phyloP scores from a whole-genome alignment of 2,113 vertebrate genomes.

The Pristiophorus japonicus region DNA sequence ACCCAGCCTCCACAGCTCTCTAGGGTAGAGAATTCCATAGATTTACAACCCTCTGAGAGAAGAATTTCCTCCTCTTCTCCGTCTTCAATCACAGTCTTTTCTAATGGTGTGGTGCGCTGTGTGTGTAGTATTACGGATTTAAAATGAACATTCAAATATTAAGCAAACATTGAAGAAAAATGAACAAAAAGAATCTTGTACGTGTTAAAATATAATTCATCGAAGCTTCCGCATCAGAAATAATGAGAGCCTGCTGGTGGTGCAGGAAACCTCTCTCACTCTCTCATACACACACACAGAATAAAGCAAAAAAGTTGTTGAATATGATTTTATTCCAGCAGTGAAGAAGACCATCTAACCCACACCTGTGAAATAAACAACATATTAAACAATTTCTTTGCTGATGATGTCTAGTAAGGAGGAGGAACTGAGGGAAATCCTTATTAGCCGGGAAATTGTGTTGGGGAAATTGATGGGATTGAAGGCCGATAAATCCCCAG shows the following conservation, averaged over 20 bases:
- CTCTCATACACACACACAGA: neutral
- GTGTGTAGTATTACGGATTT: neutral
- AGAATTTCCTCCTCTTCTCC: too few species aligned
- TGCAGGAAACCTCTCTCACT: neutral
- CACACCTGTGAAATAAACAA: neutral
- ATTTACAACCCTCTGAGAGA: too few species aligned
- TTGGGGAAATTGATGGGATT: too few species aligned
- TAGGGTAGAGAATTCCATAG: too few species aligned
- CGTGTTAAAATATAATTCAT: neutral
- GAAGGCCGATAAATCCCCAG: too few species aligned
- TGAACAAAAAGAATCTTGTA: neutral
- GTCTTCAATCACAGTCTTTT: neutral
- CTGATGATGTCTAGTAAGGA: neutral
- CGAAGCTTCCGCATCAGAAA: neutral
- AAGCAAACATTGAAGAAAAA: neutral
- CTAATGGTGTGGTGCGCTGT: neutral
- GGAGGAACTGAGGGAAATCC: too few species aligned
- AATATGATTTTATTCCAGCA: neutral
- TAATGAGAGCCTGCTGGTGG: neutral
- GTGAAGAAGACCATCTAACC: neutral
- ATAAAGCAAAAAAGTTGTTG: neutral
- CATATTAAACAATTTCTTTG: neutral
- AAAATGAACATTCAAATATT: slow-evolving; percentile 8
- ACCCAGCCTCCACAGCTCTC: too few species aligned
- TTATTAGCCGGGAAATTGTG: too few species aligned